Evolutionary conservation across 2,113 vertebrate species (phyloP).

Genomic region (Psittacara wagleri): DNA sequence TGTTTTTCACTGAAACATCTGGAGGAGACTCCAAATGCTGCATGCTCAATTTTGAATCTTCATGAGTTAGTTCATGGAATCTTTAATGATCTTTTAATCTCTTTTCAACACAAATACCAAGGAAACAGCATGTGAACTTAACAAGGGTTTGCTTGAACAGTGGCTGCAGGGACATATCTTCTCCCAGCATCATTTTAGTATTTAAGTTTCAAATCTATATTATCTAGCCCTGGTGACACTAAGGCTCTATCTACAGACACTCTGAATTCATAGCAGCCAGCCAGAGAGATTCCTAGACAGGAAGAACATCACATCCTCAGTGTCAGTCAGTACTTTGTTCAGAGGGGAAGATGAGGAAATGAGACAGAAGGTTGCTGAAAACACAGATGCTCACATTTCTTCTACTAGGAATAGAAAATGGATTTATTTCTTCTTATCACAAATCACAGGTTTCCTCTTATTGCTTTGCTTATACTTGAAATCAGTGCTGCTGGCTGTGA

Average conservation of each 20-base stretch:
- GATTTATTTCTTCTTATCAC: neutral
- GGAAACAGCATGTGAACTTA: neutral
- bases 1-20: neutral
- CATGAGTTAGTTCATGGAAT: neutral
- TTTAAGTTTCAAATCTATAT: neutral
- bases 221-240: neutral
- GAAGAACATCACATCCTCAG: neutral
- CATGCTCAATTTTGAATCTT: neutral
- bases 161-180: neutral
- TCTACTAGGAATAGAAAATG: neutral
- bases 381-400: slow-evolving; percentile 43
- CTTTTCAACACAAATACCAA: neutral
- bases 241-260: neutral
- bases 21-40: neutral
- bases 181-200: neutral
- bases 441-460: neutral
- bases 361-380: slow-evolving; percentile 32
- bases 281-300: neutral
- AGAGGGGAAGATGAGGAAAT: neutral
- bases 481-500: neutral
- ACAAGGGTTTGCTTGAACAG: neutral
- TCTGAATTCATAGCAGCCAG: neutral
- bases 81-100: neutral
- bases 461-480: neutral
- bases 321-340: neutral